phyloP scores from a whole-genome alignment of 2,113 vertebrate species.

The Psammodynastes pulverulentus region DNA sequence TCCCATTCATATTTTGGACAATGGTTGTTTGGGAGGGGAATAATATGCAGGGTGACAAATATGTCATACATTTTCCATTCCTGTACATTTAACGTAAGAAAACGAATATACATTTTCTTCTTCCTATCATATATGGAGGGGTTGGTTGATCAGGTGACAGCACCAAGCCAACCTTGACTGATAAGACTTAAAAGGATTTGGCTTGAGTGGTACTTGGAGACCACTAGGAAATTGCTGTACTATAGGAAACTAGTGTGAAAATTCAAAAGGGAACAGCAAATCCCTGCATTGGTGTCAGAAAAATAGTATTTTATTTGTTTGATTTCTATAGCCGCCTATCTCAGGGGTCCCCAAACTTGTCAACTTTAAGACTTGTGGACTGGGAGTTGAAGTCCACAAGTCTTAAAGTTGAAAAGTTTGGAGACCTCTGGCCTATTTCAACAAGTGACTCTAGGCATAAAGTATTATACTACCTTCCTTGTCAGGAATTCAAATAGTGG shows the following conservation, averaged over 20 bases:
- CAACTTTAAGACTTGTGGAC: too few species aligned
- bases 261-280: not conserved
- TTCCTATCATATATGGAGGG: not conserved
- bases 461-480: not conserved
- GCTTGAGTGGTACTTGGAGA: not conserved
- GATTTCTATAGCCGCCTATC: not conserved
- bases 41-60: not conserved
- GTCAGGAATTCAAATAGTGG: not conserved
- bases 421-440: too few species aligned
- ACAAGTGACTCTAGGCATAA: not conserved
- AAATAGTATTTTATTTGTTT: not conserved
- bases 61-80: not conserved
- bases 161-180: not conserved
- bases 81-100: not conserved
- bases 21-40: not conserved
- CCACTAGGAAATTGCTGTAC: not conserved
- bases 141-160: not conserved
- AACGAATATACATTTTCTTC: not conserved
- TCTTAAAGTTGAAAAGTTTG: too few species aligned
- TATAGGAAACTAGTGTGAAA: not conserved
- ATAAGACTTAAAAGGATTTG: not conserved
- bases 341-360: too few species aligned
- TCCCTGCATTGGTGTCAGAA: not conserved
- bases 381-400: too few species aligned
- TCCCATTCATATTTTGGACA: not conserved